Base-by-base conservation (phyloP, 2,113 vertebrate species). In the Mormyrus iriodes region DNA sequence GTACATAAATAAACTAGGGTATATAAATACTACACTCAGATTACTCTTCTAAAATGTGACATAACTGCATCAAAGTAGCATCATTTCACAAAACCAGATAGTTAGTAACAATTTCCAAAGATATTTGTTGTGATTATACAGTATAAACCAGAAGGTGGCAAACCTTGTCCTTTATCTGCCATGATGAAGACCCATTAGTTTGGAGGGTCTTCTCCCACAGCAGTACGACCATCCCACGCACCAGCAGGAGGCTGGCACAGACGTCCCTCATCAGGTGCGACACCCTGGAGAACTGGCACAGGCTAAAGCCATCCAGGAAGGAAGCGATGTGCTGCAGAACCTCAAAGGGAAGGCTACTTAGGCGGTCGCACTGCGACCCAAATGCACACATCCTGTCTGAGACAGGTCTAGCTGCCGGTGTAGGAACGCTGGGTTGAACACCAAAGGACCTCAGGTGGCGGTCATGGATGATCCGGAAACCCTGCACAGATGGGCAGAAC, bases 111-210 rank as follows among this genome's bases (percentile, higher is more conserved):
- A 35, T 19, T 39, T 42, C 73, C 73, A 42, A 79, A 17, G 73
- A 42, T 15, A 42, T 19, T 19, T 42, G 39, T 19, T 8, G 6
- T 19, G 73, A 79, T 42, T 39, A 2, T 19, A 42, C 35, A 39
- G 13, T 79, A 42, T 79, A 19, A 42, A 42, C 1, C 4, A 42
- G 69, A 39, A 39, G 73, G 49, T 31, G 31, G 93, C 96, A 92
- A 86, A 98, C 98, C 97, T 99, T 99, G 94, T 99, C 96, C 91
- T 98, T 98, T 93, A 99, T 98, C 94, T 99, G 97, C 98, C 98
- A 99, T 0, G 98, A 97, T 21, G 93, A 93, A 88, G 95, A 96
- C 88, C 98, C 97, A 90, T 97, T 95, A 9, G 94, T 93, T 24
- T 93, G 93, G 88, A 91, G 97, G 76, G 88, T 97, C 94, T 99